Evolutionary conservation across 35 echinoderm and acorn worm genomes (phyloP).

Genomic region (Ophiothrix spiculata): DNA sequence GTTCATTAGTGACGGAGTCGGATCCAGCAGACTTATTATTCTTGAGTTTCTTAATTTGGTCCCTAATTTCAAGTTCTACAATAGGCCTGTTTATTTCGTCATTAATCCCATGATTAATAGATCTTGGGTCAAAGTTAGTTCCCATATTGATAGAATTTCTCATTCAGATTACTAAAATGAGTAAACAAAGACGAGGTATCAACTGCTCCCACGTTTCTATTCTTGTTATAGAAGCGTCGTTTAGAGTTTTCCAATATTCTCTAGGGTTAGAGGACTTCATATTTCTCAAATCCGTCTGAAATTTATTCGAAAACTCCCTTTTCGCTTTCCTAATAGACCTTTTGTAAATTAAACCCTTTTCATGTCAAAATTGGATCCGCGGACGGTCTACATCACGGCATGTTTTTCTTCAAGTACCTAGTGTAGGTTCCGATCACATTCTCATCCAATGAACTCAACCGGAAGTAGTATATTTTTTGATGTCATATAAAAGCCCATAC

Average conservation of each 20-base stretch:
- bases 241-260: constrained; percentile 21
- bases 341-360: neutral
- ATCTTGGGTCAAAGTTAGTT: neutral
- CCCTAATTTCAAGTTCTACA: neutral
- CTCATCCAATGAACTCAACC: too few relatives aligned
- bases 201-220: neutral
- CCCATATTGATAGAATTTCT: too few relatives aligned
- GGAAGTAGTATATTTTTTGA: too few relatives aligned
- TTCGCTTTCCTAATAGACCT: neutral
- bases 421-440: too few relatives aligned
- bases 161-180: constrained; percentile 19
- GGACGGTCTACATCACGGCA: too few relatives aligned
- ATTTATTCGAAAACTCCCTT: neutral
- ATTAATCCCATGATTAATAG: neutral
- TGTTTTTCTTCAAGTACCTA: too few relatives aligned
- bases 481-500: too few relatives aligned
- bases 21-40: constrained; percentile 10
- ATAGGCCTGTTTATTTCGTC: constrained; percentile 5
- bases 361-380: too few relatives aligned
- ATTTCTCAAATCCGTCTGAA: neutral
- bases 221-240: constrained; percentile 3
- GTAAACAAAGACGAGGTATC: neutral
- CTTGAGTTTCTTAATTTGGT: constrained; percentile 5
- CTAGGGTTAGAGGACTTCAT: constrained; percentile 7
- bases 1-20: neutral